phyloP scores from a whole-genome alignment of 2,113 vertebrate genomes.

The Malurus alboscapulatus region DNA sequence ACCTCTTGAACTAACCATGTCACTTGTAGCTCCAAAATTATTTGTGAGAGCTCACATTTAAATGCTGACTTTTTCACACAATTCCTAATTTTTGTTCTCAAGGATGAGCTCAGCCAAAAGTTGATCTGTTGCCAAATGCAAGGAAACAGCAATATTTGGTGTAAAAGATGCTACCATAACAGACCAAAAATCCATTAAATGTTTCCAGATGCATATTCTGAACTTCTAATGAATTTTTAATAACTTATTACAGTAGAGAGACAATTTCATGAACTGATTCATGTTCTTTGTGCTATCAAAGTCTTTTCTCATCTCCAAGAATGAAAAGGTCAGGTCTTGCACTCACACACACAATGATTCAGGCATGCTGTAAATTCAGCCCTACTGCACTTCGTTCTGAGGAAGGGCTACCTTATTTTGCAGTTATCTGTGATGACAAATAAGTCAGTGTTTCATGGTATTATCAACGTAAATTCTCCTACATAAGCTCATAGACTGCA shows the following conservation, averaged over 20 bases:
- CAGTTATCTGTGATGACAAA: background rate
- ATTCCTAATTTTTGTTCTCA: background rate
- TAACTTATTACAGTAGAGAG: background rate
- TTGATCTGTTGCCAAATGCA: background rate
- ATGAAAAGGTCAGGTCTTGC: slow-evolving; percentile 7
- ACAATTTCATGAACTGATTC: background rate
- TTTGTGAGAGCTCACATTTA: background rate
- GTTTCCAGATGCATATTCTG: background rate
- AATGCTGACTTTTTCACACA: background rate
- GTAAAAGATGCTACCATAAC: background rate
- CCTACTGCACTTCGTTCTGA: background rate
- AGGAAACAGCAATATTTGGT: background rate
- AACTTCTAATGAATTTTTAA: background rate
- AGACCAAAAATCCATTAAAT: background rate
- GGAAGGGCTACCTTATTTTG: background rate
- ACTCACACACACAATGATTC: background rate
- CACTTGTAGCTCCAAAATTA: background rate
- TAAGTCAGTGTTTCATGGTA: background rate
- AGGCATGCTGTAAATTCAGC: background rate
- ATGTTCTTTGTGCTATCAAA: background rate
- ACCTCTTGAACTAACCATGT: background rate
- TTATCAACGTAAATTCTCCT: background rate
- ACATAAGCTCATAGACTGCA: background rate
- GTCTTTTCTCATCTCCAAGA: background rate
- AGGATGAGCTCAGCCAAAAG: background rate